Evolutionary conservation across 2,113 vertebrate species (phyloP).

Genomic region (Neodontobutis hainanensis): DNA sequence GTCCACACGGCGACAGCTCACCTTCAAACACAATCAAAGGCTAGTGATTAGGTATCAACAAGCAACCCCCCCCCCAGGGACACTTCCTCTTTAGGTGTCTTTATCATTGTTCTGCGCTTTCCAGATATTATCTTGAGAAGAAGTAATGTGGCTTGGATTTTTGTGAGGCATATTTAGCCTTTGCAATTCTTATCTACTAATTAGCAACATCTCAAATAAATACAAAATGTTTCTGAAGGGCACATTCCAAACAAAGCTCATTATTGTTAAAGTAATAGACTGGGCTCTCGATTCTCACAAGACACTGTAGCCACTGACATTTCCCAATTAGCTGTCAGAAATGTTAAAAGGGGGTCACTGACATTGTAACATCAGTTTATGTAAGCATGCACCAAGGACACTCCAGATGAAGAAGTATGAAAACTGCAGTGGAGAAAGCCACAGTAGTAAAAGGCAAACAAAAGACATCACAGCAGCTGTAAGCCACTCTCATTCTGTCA

Average conservation of each 20-base stretch:
- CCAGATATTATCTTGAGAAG: background rate
- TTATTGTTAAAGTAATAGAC: background rate
- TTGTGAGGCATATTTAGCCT: background rate
- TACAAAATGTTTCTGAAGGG: background rate
- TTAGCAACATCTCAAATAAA: background rate
- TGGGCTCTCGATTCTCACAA: background rate
- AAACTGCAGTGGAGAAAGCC: no score
- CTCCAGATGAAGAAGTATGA: no score
- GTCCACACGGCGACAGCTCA: slow-evolving; percentile 90
- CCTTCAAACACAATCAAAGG: slow-evolving; percentile 77
- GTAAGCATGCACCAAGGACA: background rate
- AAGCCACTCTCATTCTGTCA: no score
- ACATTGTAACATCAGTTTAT: background rate
- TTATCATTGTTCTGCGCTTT: background rate
- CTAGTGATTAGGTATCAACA: slow-evolving; percentile 6
- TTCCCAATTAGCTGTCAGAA: background rate
- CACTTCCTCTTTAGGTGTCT: background rate
- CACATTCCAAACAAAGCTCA: background rate
- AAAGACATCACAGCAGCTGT: background rate
- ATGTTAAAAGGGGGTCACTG: background rate
- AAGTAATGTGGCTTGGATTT: background rate
- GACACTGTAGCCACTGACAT: background rate
- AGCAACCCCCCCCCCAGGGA: background rate
- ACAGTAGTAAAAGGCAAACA: background rate
- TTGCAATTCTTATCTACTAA: background rate